Conservation (phyloP, 2,797 vertebrate species). For the Trachops cirrhosus region DNA sequence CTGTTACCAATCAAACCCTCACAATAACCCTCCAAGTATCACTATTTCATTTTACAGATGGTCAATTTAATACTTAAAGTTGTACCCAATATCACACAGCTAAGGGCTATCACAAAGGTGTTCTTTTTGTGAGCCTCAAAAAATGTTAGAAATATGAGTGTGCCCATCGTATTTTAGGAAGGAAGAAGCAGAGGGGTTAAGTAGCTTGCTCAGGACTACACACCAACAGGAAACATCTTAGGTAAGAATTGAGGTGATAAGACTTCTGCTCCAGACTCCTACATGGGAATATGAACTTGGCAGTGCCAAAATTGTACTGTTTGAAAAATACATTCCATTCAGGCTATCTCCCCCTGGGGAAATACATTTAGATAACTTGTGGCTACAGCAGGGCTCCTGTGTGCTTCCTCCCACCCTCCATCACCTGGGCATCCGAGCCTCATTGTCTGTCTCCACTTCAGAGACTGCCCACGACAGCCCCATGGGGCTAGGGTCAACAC, state of each 20-base stretch:
- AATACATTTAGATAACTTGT: not conserved
- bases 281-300: not conserved
- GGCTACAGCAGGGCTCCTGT: not conserved
- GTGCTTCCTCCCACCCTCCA: not conserved
- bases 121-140: not conserved
- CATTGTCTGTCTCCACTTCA: not conserved
- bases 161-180: constrained; percentile 17
- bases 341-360: not conserved
- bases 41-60: not conserved
- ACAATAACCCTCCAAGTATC: not conserved
- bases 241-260: not conserved
- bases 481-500: not conserved
- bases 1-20: not conserved
- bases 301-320: not conserved
- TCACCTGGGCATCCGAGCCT: not conserved
- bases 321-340: not conserved
- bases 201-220: not conserved
- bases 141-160: not conserved
- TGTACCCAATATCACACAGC: not conserved
- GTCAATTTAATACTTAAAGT: not conserved
- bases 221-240: not conserved
- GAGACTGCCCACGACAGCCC: not conserved
- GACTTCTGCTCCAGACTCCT: not conserved
- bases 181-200: not conserved
- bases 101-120: not conserved